Conservation (phyloP, 1,140 invertebrate species). For the Drosophila lowei region DNA sequence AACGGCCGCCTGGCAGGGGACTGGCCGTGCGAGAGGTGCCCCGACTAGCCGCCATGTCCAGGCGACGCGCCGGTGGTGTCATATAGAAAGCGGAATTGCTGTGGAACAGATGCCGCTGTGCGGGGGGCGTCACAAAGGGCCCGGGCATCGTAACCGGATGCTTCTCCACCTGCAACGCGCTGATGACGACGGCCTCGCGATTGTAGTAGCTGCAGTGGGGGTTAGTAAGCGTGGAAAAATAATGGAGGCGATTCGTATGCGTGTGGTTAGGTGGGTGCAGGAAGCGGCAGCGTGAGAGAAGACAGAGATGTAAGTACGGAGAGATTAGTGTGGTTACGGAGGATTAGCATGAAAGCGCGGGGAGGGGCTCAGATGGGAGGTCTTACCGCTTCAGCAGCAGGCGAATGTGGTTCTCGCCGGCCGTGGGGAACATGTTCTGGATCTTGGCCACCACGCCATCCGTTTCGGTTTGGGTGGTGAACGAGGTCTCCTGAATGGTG, state of each 20-base stretch:
- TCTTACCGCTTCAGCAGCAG: constrained; percentile 94
- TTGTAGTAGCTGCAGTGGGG: constrained; percentile 90
- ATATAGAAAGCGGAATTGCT: constrained; percentile 82
- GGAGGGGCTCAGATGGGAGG: no score
- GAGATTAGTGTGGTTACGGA: constrained; percentile 60
- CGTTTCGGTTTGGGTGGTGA: constrained; percentile 86
- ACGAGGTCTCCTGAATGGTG: constrained; percentile 87
- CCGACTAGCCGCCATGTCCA: constrained; percentile 79
- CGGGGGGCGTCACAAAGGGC: constrained; percentile 88
- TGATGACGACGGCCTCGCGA: constrained; percentile 95
- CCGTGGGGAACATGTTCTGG: constrained; percentile 95
- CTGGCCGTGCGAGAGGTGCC: constrained; percentile 84
- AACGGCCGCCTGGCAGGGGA: constrained; percentile 84
- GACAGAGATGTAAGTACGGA: constrained; percentile 47
- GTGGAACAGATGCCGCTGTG: constrained; percentile 83
- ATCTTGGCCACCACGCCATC: constrained; percentile 91
- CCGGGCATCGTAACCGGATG: constrained; percentile 94
- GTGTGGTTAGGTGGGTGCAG: constrained; percentile 43
- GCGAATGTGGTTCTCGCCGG: constrained; percentile 93
- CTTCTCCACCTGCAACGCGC: constrained; percentile 95
- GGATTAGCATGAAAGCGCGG: constrained; percentile 12
- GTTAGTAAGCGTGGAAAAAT: constrained; percentile 53
- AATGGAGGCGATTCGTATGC: constrained; percentile 32
- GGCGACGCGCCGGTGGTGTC: constrained; percentile 81
- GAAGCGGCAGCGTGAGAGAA: constrained; percentile 71